Evolutionary conservation across 2,797 vertebrate species (phyloP).

Genomic region (Cuniculus paca): DNA sequence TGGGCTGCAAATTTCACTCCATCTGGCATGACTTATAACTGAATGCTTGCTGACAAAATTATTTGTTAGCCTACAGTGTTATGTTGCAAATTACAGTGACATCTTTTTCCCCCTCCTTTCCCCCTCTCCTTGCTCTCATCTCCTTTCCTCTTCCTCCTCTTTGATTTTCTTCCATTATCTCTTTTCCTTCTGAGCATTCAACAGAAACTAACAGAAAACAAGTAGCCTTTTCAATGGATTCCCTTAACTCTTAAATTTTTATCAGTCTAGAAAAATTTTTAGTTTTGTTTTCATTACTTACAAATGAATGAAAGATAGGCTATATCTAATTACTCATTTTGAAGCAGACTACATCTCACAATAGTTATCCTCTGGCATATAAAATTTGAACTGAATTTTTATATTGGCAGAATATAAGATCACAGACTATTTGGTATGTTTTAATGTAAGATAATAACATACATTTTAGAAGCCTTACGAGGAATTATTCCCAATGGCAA

Average conservation of each 20-base stretch:
- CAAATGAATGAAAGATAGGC: conserved; percentile 47
- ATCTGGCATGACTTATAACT: conserved; percentile 61
- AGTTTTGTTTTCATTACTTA: conserved; percentile 5
- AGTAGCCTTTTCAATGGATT: neutral
- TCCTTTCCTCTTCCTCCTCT: neutral
- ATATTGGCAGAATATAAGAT: neutral
- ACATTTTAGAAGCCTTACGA: neutral
- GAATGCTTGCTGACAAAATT: conserved; percentile 44
- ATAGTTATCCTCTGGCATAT: neutral
- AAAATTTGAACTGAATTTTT: conserved; percentile 6
- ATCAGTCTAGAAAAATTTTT: neutral
- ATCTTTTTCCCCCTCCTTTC: neutral
- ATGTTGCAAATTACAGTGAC: neutral
- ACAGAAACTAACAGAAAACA: conserved; percentile 48
- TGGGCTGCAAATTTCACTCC: conserved; percentile 56
- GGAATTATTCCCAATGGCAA: conserved; percentile 2
- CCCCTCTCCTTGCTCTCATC: too few species aligned
- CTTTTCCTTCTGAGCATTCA: neutral
- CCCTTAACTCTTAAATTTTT: conserved; percentile 7
- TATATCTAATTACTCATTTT: neutral
- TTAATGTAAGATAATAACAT: neutral
- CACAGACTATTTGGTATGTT: neutral
- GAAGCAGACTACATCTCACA: neutral
- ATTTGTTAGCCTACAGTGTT: conserved; percentile 37
- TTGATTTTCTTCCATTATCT: neutral